These are phyloP conservation scores for Thaumatotibia leucotreta DNA, from an alignment of 1,140 invertebrate genomes.

Conservation along the genomic window DNA sequence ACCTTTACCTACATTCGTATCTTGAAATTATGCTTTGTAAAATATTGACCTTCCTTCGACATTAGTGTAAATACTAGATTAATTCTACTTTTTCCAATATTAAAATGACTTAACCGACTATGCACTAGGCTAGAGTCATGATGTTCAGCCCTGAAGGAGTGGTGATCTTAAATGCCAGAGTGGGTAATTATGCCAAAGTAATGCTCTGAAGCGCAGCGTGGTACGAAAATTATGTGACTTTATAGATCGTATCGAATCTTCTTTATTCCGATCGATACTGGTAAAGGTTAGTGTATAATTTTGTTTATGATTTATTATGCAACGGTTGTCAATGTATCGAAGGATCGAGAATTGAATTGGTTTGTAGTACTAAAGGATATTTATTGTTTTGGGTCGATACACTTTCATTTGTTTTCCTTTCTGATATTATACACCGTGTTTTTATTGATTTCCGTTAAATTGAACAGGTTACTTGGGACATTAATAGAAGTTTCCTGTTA, in stretches of 20 bases:
- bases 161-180: background rate
- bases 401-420: no score
- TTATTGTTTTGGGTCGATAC: no score
- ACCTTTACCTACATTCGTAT: no score
- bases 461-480: no score
- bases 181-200: background rate
- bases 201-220: background rate
- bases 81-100: background rate
- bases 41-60: background rate
- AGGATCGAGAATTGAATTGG: background rate
- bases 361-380: no score
- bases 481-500: no score
- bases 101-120: background rate
- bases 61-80: background rate
- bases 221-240: slow-evolving; percentile 12
- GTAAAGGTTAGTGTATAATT: slow-evolving; percentile 5
- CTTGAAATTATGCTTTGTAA: background rate
- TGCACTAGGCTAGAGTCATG: background rate
- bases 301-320: background rate
- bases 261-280: background rate
- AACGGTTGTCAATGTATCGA: background rate
- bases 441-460: no score
- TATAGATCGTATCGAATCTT: slow-evolving; percentile 5
- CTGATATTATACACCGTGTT: no score
- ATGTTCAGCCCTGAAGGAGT: background rate